Conservation (phyloP, 2,113 vertebrate genomes). For the Cariama cristata region DNA sequence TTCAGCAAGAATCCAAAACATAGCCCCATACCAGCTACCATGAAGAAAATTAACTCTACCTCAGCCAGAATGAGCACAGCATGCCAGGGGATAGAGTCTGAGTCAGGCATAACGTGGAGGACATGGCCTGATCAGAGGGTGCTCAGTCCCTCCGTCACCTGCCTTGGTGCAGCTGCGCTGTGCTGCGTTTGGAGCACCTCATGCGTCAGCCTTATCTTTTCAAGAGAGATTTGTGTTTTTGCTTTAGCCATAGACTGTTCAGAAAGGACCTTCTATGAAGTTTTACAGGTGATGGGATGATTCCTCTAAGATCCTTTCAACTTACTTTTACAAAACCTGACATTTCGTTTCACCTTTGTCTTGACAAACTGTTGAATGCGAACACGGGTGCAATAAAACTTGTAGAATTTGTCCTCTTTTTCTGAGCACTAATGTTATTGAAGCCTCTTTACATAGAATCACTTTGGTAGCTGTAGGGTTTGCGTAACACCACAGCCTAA, state of each 20-base stretch:
- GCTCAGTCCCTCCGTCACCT: not conserved
- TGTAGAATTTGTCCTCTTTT: not conserved
- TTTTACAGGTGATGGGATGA: not conserved
- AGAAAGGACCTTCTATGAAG: not conserved
- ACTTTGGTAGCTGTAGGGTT: not conserved
- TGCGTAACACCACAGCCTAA: not conserved
- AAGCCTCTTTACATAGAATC: not conserved
- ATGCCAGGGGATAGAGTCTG: not conserved
- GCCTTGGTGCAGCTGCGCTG: not conserved
- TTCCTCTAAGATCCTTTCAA: not conserved
- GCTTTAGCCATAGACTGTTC: fast-evolving
- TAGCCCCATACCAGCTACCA: not conserved
- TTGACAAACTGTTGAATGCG: not conserved
- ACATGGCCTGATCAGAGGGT: fast-evolving
- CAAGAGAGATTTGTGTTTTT: not conserved
- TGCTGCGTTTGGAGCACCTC: not conserved
- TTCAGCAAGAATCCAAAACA: not conserved
- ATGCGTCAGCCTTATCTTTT: not conserved
- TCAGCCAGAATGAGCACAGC: not conserved
- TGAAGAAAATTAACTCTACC: not conserved
- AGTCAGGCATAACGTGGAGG: not conserved
- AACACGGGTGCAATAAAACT: not conserved
- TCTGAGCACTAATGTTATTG: not conserved
- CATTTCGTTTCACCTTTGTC: not conserved
- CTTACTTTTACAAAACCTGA: not conserved